Base-by-base conservation (phyloP, 2,113 vertebrate species). In the Chionis minor region DNA sequence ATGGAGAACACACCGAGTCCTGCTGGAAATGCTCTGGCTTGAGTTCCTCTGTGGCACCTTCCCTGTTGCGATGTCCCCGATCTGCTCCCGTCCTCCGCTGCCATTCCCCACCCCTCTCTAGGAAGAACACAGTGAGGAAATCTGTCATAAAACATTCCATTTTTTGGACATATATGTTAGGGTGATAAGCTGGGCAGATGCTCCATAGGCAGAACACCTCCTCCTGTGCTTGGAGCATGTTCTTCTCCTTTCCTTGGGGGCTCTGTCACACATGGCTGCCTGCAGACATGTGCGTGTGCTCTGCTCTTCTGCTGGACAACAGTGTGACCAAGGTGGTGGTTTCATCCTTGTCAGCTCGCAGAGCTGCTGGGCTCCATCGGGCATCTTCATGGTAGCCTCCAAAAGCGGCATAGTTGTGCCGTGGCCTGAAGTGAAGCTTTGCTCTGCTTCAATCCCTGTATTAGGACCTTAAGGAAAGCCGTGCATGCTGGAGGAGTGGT, bases 201-300 rank as follows among this genome's bases (percentile, higher is more conserved):
- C 63, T 80, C 74, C 15, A 3, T 18, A 14, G 0, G 0, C 38
- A 42, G 75, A 44, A 58, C 1, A 1, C 38, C 14, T 78, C 54
- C 55, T 95, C 52, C 56, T 3, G 13, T 59, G 12, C 54, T 35
- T 24, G 87, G 30, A 40, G 42, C 5, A 1, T 72, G 52, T 23
- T 70, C 81, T 52, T 49, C 14, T 26, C 65, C 45, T 58, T 49
- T 59, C 14, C 33, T 17, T 33, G 26, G 33, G 44, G 19, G 16
- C 75, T 61, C 54, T 2, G 5, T 67, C 18, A 3, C 1, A 0
- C 0, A 0, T 61, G 44, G 51, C 6, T 0, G 28, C 5, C 8
- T 30, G 44, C 40, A 10, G 4, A 1, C 0, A 30, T 20, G 19
- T 32, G 18, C 0, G 14, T 10, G 23, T 8, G 38, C 3, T 2